phyloP scores from a whole-genome alignment of 2,888 invertebrate species.

The Trachelus tabidus region DNA sequence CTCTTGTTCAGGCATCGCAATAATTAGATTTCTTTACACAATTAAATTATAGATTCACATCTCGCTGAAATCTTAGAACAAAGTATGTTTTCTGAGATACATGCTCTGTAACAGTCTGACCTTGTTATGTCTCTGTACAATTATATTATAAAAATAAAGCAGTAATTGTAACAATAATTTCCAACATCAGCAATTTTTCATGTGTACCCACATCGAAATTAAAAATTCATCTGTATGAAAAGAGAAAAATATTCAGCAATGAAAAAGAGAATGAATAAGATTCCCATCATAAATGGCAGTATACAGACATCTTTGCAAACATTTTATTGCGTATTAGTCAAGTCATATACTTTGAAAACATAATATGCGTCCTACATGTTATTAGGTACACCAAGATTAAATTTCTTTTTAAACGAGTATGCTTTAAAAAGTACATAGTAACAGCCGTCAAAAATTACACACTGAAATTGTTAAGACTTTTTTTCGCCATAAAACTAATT shows the following conservation, averaged over 20 bases:
- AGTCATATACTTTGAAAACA: slow-evolving; percentile 30
- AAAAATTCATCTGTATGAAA: slow-evolving; percentile 11
- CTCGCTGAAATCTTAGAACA: slow-evolving; percentile 13
- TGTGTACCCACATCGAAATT: neutral
- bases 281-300: neutral
- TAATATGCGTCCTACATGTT: slow-evolving; percentile 16
- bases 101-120: neutral
- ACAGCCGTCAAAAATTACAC: slow-evolving; percentile 25
- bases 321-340: slow-evolving; percentile 31
- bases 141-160: slow-evolving; percentile 32
- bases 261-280: neutral
- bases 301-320: slow-evolving; percentile 11
- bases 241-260: slow-evolving; percentile 4
- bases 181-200: no score
- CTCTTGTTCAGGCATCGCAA: slow-evolving; percentile 86
- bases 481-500: slow-evolving; percentile 11
- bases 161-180: neutral
- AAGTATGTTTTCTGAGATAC: neutral
- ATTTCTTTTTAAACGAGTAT: slow-evolving; percentile 18
- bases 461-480: slow-evolving; percentile 7
- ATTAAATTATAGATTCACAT: slow-evolving; percentile 13
- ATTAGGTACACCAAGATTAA: slow-evolving; percentile 20
- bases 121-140: slow-evolving; percentile 27
- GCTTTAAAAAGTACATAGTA: slow-evolving; percentile 27
- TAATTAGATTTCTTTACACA: slow-evolving; percentile 58